Evolutionary conservation across 2,888 invertebrate species (phyloP).

Genomic region (Myopa testacea): DNA sequence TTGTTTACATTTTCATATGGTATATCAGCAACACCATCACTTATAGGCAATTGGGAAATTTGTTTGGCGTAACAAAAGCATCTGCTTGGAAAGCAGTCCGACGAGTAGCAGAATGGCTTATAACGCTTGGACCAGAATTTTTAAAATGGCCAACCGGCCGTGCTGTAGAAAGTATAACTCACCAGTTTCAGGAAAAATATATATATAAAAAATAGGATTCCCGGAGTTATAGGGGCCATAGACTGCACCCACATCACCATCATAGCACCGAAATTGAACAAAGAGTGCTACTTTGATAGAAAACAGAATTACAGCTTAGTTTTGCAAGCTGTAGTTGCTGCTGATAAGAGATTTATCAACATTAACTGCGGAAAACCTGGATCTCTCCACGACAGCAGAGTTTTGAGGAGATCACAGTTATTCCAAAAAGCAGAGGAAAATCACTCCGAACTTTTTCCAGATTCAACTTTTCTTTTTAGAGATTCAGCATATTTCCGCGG

Average conservation of each 20-base stretch:
- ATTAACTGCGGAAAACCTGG: conserved; percentile 54
- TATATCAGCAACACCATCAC: conserved; percentile 42
- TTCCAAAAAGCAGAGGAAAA: conserved; percentile 12
- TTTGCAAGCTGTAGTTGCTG: conserved; percentile 54
- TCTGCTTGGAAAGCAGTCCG: conserved; percentile 41
- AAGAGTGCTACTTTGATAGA: conserved; percentile 47
- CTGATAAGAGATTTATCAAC: conserved; percentile 49
- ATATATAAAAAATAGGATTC: conserved; percentile 41
- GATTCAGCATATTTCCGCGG: conserved; percentile 48
- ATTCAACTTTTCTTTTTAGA: conserved; percentile 41
- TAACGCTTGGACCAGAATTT: conserved; percentile 41
- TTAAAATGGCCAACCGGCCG: conserved; percentile 45
- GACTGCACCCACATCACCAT: conserved; percentile 50
- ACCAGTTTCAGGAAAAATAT: conserved; percentile 32
- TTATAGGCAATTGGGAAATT: conserved; percentile 37
- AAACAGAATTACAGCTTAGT: conserved; percentile 48
- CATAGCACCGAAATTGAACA: conserved; percentile 44
- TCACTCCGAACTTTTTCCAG: conserved; percentile 30
- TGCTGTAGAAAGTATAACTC: background rate
- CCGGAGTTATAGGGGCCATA: conserved; percentile 48
- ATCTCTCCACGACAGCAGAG: conserved; percentile 50
- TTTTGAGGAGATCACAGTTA: conserved; percentile 47
- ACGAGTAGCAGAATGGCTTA: conserved; percentile 39
- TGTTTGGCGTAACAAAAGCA: conserved; percentile 44
- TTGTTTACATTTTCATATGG: conserved; percentile 44